Base-by-base conservation (phyloP, 2,888 invertebrate species). In the Listrodromus nycthemerus region DNA sequence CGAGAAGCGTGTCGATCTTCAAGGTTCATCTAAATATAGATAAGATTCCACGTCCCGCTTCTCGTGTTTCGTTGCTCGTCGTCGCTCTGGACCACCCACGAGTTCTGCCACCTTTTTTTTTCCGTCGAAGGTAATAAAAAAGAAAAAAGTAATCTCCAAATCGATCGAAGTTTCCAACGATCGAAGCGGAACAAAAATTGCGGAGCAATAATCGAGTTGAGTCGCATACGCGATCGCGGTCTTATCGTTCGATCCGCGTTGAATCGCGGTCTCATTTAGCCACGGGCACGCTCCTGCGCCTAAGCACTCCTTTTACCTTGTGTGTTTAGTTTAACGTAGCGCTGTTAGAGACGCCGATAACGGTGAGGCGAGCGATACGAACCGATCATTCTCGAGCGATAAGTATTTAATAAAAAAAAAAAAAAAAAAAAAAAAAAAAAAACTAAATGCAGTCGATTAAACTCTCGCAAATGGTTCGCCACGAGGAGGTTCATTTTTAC, bases 241-340 rank as follows among this genome's bases (percentile, higher is more conserved):
- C 70, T 83, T 83, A 83, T 83, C 78, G 79, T 69, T 37, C 58
- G 24, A 74, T 82, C 69, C 63, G 45, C 52, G 52, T 37, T 16
- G 63, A 65, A 83, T 83, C 67, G 48, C 50, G 19, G 24, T 45
- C 24, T 52, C 73, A 69, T 79, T 82, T 70, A 82, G 61, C 67
- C 63, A 21, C 58, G 30, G 74, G 65, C 82, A 82, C 69, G 79
- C 82, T 69, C 55, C 63, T 27, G 65, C 24, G 61, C 48, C 48
- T 74, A 45, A 73, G 52, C 74, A 63, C 61, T 33, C 21, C 67
- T 78, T 63, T 75, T 55, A 78, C 41, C 33, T n/a, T 33, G 21
- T 65, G 70, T 50, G 37, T 79, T 73, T 66, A 61, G 77, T 70
- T 70, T n/a, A 45, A 50, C 48, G 73, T 61, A 24, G 21, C 30